These are phyloP conservation scores for Turritopsis rubra DNA, from an alignment of 30 jellyfish, hydroid and myxozoan genomes.

Conservation along the genomic window DNA sequence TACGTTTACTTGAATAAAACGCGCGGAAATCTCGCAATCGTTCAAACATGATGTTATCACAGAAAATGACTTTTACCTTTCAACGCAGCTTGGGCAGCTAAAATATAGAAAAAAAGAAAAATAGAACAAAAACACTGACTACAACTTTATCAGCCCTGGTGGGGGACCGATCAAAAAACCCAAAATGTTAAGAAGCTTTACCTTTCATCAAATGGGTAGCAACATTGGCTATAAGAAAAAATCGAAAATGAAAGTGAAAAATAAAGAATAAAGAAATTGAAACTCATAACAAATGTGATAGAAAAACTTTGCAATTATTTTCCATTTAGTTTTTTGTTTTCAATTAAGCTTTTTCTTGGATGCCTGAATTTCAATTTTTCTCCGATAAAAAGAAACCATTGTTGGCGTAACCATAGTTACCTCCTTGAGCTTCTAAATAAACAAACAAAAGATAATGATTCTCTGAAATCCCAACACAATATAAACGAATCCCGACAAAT, in stretches of 20 bases:
- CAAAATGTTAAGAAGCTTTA: not conserved
- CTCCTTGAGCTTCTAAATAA: constrained; percentile 25
- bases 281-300: not conserved
- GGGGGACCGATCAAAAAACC: not conserved
- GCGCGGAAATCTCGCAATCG: not conserved
- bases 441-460: not conserved
- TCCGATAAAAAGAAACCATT: not conserved
- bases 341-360: too few relatives aligned
- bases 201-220: constrained; percentile 90
- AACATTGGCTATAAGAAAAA: constrained; percentile 60
- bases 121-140: too few relatives aligned
- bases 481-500: not conserved
- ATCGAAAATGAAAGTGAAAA: not conserved
- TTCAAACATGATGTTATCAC: too few relatives aligned
- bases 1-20: not conserved
- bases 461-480: not conserved
- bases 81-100: constrained; percentile 99
- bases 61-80: constrained; percentile 68
- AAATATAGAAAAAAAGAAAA: constrained; percentile 9
- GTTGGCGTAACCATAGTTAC: not conserved
- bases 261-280: not conserved
- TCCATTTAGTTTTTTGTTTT: too few relatives aligned
- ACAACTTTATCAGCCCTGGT: too few relatives aligned
- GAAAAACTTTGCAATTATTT: not conserved
- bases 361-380: not conserved